Evolutionary conservation across 2,797 vertebrate species (phyloP).

Genomic region (Huso huso): DNA sequence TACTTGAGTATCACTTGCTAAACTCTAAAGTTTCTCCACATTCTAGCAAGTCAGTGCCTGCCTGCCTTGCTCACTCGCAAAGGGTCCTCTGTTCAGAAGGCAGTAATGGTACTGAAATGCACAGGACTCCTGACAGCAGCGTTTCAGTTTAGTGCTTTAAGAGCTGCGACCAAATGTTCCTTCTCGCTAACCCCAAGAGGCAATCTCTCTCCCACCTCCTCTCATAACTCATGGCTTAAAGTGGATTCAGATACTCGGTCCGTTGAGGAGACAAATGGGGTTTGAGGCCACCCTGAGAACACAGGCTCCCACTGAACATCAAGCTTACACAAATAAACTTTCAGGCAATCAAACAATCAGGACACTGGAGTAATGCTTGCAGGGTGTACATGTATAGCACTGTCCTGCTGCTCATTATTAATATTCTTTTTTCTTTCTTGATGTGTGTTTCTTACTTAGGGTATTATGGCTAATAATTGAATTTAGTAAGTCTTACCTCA

Average conservation of each 20-base stretch:
- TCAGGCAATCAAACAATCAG: conserved; percentile 37
- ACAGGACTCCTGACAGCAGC: conserved; percentile 30
- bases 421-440: too few species aligned
- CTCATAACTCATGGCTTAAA: conserved; percentile 16
- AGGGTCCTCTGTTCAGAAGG: too few species aligned
- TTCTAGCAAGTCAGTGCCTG: too few species aligned
- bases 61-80: too few species aligned
- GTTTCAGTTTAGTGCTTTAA: conserved; percentile 49
- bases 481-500: too few species aligned
- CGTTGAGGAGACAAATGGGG: conserved; percentile 39
- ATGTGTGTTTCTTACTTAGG: too few species aligned
- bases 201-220: conserved; percentile 6
- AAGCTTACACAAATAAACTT: conserved; percentile 57
- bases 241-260: conserved; percentile 31
- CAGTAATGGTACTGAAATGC: too few species aligned
- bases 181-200: conserved; percentile 36
- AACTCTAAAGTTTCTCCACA: too few species aligned
- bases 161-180: conserved; percentile 50
- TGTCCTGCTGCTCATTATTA: too few species aligned
- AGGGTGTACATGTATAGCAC: background rate
- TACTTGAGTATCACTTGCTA: too few species aligned
- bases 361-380: conserved; percentile 6
- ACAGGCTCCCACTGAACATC: conserved; percentile 31
- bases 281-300: conserved; percentile 44
- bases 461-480: too few species aligned